Percentiles rank a stretch among this genome's conserved stretches.
Evolutionary conservation across 1,140 invertebrate species (phyloP).

Genomic region (Yoshiicerus persimilis): DNA sequence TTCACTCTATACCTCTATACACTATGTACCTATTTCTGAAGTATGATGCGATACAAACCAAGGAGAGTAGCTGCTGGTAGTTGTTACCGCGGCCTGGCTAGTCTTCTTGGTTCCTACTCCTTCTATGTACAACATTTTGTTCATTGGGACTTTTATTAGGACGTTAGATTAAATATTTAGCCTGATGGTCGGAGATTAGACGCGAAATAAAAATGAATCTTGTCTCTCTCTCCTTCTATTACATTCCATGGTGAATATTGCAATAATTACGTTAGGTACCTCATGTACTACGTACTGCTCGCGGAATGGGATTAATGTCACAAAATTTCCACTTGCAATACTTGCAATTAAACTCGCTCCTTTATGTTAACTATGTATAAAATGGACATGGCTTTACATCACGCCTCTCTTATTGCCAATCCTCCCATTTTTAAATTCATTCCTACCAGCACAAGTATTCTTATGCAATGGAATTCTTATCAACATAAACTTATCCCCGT

Average conservation of each 20-base stretch:
- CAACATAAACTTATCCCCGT: no score
- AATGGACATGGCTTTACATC: background rate
- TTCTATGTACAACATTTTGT: background rate
- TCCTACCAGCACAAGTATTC: background rate
- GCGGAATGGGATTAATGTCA: background rate
- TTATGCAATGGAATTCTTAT: no score
- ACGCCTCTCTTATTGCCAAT: background rate
- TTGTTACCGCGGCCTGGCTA: background rate
- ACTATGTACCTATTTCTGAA: background rate
- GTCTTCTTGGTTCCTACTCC: no score
- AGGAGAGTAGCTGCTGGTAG: background rate
- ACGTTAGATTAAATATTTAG: constrained; percentile 23
- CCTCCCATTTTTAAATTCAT: background rate
- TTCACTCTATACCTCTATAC: background rate
- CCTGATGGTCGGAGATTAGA: constrained; percentile 16
- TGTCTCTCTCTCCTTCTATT: background rate
- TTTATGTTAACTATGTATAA: background rate
- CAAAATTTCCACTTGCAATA: background rate
- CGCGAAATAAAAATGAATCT: constrained; percentile 19
- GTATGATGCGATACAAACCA: background rate
- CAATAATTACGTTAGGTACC: constrained; percentile 8
- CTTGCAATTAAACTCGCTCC: constrained; percentile 1
- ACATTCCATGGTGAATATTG: constrained; percentile 16
- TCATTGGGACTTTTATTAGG: constrained; percentile 16
- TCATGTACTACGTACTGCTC: background rate